phyloP scores from a whole-genome alignment of 2,797 vertebrate genomes.

The Esox masquinongy region DNA sequence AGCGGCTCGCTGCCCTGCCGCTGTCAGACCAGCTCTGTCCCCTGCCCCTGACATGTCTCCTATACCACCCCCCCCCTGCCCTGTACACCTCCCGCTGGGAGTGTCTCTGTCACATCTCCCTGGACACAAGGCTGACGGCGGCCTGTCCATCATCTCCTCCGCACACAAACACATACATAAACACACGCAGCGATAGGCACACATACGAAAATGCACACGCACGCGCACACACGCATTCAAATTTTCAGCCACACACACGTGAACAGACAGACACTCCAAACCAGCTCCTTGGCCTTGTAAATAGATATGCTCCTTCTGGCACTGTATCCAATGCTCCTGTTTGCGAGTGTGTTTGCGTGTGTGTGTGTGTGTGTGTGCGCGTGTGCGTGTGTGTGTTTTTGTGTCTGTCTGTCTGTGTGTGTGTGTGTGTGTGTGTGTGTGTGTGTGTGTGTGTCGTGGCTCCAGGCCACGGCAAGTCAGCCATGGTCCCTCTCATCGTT shows the following conservation, averaged over 20 bases:
- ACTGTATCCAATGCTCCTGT: not conserved
- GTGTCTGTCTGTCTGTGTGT: not conserved
- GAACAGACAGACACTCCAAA: constrained; percentile 10
- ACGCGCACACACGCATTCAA: constrained; percentile 45
- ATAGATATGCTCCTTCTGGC: constrained; percentile 63
- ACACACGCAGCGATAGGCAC: constrained; percentile 26
- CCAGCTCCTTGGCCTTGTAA: constrained; percentile 16
- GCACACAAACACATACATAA: constrained; percentile 5
- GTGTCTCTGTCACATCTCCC: constrained; percentile 59
- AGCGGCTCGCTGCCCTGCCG: constrained; percentile 64
- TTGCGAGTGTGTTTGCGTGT: not conserved
- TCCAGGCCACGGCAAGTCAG: constrained; percentile 83
- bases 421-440: constrained; percentile 26
- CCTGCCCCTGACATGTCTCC: constrained; percentile 70
- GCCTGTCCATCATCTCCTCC: constrained; percentile 37
- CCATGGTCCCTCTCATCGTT: constrained; percentile 75
- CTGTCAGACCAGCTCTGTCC: constrained; percentile 74
- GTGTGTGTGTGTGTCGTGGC: constrained; percentile 52
- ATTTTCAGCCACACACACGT: constrained; percentile 28
- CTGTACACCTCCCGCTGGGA: constrained; percentile 61
- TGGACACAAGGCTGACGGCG: constrained; percentile 31
- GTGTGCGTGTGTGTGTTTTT: constrained; percentile 27
- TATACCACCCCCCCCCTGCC: constrained; percentile 63
- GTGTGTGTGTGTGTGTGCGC: constrained; percentile 13
- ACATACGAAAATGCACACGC: constrained; percentile 22